Evolutionary conservation across 2,888 invertebrate species (phyloP).

Genomic region (Emmelina monodactyla): DNA sequence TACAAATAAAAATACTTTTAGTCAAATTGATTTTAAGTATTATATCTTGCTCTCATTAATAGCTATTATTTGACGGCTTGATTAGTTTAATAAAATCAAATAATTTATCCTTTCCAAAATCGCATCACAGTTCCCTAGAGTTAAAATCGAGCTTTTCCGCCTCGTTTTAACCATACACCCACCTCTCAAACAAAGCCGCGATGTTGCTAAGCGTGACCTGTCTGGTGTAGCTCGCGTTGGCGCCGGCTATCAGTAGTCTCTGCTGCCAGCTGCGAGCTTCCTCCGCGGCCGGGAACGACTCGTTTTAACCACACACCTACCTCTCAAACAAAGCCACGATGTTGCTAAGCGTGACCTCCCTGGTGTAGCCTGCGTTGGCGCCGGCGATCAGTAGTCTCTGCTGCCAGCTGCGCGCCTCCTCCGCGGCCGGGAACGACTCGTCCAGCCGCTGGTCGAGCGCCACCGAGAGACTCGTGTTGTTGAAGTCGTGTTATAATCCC

Average conservation of each 20-base stretch:
- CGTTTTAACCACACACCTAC: no score
- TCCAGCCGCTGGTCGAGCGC: constrained; percentile 48
- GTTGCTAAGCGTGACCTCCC: constrained; percentile 75
- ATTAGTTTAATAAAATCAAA: no score
- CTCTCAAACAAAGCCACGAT: constrained; percentile 73
- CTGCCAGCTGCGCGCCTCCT: constrained; percentile 74
- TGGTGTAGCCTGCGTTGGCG: constrained; percentile 88
- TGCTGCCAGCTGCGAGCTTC: constrained; percentile 87
- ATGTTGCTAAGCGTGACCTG: constrained; percentile 77
- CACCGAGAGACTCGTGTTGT: constrained; percentile 48
- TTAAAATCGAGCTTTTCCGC: no score
- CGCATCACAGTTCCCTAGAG: no score
- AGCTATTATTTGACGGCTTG: no score
- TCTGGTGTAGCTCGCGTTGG: constrained; percentile 87
- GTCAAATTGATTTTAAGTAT: no score
- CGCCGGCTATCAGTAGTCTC: constrained; percentile 82
- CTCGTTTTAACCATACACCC: no score
- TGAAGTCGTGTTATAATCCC: constrained; percentile 43
- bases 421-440: constrained; percentile 21
- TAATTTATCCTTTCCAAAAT: no score
- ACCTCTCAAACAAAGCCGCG: constrained; percentile 70
- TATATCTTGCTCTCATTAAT: no score
- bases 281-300: no score
- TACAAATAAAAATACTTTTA: no score
- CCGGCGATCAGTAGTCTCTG: constrained; percentile 83